Base-by-base conservation (phyloP, 2,888 invertebrate species). In the Lacanobia oleracea region DNA sequence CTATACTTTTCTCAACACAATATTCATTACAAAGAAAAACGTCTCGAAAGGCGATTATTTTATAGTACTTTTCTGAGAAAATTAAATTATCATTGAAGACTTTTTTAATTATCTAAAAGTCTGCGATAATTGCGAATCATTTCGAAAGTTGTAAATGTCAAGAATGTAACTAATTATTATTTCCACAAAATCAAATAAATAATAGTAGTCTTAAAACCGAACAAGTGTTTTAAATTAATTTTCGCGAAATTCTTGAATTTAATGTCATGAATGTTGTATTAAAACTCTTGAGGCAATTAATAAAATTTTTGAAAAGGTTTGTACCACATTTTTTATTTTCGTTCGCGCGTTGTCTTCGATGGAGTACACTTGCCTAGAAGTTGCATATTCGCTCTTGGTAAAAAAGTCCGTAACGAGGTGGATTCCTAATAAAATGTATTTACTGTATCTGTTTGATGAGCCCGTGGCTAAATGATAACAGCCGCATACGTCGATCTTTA, bases 71-170 rank as follows among this genome's bases (percentile, higher is more conserved):
- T 70, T 57, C 50, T 51, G 1, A 27, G n/a, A 71, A 50, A 27
- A 43, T 6, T n/a, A 18, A 33, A 53, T 40, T n/a, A 45, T 56
- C 40, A 60, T 43, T 21, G 18, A 23, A 51, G 16, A 72, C n/a
- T 59, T 45, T 18, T 10, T 37, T 45, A 56, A 56, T 48, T 48
- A n/a, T 45, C n/a, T 16, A n/a, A 43, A 57, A 33, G 59, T 33
- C 51, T 51, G 18, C 51, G 33, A 57, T 72, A 45, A 2, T 53
- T 21, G 12, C 23, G 8, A 37, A 72, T 16, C 16, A n/a, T 53
- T 33, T 1, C 45, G n/a, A 48, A 54, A 14, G 53, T 61, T 74
- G n/a, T 45, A 45, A 73, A 73, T 27, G 12, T 61, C n/a, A 40
- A 40, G 9, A 60, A 40, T n/a, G 18, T 40, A 21, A 48, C 27